Evolutionary conservation across 2,797 vertebrate genomes (phyloP).

Genomic region (Mormyrops boulengeri): DNA sequence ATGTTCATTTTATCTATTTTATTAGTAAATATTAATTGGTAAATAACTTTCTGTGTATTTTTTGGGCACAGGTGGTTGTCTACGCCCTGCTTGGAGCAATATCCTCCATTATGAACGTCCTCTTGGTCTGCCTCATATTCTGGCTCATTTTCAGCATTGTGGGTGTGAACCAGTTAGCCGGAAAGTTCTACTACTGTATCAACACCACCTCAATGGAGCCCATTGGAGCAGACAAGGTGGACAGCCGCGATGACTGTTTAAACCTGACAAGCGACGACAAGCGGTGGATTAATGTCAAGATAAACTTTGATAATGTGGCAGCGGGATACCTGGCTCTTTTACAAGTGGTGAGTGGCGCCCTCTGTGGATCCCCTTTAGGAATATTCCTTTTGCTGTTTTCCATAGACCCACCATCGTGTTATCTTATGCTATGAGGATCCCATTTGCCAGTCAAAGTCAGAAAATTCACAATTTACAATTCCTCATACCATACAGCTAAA

Average conservation of each 20-base stretch:
- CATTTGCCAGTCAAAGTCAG: background rate
- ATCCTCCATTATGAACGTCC: slow-evolving; percentile 98
- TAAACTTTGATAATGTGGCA: slow-evolving; percentile 97
- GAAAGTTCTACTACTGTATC: slow-evolving; percentile 90
- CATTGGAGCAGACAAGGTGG: slow-evolving; percentile 64
- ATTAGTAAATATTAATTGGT: background rate
- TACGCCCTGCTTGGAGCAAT: slow-evolving; percentile 95
- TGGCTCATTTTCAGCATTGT: slow-evolving; percentile 99
- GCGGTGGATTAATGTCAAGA: slow-evolving; percentile 94
- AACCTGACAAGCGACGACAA: slow-evolving; percentile 64
- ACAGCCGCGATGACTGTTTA: slow-evolving; percentile 77
- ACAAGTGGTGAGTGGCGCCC: slow-evolving; percentile 80
- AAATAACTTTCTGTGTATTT: background rate
- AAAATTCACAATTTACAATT: background rate
- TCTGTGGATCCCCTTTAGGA: background rate
- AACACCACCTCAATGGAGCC: slow-evolving; percentile 72
- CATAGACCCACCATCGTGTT: background rate
- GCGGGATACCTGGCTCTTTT: slow-evolving; percentile 90
- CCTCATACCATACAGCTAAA: background rate
- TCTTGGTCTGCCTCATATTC: slow-evolving; percentile 98
- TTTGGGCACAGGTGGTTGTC: slow-evolving; percentile 78
- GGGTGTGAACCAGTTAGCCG: slow-evolving; percentile 96
- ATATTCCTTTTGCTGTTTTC: background rate
- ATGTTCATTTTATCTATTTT: background rate
- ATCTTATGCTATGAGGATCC: background rate